phyloP scores from a whole-genome alignment of 2,797 vertebrate species.

The Sebastes hubbsi region DNA sequence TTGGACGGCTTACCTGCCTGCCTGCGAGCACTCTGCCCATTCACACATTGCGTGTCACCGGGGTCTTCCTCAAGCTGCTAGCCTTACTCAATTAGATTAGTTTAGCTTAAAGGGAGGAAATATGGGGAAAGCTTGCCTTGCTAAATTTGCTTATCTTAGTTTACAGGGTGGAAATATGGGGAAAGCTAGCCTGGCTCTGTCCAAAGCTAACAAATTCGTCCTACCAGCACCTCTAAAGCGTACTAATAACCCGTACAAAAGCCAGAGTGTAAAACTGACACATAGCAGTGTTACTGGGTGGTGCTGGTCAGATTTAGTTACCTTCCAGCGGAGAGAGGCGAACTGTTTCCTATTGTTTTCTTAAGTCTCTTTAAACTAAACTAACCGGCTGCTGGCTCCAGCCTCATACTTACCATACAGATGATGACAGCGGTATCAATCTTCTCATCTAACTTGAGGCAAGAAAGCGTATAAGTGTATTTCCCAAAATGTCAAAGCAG shows the following conservation, averaged over 20 bases:
- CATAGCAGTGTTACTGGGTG: background rate
- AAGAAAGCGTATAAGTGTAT: constrained; percentile 30
- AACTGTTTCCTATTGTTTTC: background rate
- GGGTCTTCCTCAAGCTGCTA: too few relatives aligned
- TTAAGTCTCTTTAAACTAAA: background rate
- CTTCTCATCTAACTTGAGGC: background rate
- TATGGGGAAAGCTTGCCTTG: background rate
- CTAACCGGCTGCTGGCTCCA: background rate
- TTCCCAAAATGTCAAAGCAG: constrained; percentile 28
- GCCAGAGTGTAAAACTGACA: background rate
- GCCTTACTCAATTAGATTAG: background rate
- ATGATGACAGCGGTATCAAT: constrained; percentile 7
- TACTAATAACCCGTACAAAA: background rate
- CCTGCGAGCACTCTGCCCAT: too few relatives aligned
- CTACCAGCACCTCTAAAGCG: background rate
- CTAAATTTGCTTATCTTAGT: background rate
- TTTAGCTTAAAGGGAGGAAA: background rate
- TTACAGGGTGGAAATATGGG: background rate
- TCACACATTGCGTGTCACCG: too few relatives aligned
- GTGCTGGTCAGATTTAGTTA: background rate
- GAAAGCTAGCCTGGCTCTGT: background rate
- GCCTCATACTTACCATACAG: background rate
- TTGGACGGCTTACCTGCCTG: too few relatives aligned
- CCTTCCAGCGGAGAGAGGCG: background rate
- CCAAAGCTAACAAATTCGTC: background rate